phyloP scores from a whole-genome alignment of 2,888 invertebrate species.

The Oxystoma pomonae region DNA sequence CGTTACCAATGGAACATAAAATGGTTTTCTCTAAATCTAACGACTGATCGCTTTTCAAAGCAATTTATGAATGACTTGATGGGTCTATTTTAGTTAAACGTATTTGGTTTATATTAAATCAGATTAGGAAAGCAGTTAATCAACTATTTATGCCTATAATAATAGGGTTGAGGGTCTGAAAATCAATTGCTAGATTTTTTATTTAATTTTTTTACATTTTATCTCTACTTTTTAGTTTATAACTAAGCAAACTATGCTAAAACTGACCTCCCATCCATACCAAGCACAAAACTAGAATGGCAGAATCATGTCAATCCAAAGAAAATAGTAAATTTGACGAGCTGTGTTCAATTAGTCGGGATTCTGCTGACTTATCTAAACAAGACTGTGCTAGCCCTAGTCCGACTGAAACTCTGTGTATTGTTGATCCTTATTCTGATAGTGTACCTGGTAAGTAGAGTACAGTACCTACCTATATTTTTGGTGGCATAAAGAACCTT shows the following conservation, averaged over 20 bases:
- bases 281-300: conserved; percentile 43
- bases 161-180: too few relatives aligned
- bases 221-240: background rate
- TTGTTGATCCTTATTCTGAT: conserved; percentile 41
- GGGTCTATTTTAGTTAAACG: too few relatives aligned
- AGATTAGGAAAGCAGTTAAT: too few relatives aligned
- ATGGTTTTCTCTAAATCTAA: too few relatives aligned
- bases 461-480: too few relatives aligned
- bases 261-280: background rate
- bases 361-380: conserved; percentile 41
- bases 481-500: too few relatives aligned
- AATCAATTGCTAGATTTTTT: too few relatives aligned
- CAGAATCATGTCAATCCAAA: conserved; percentile 45
- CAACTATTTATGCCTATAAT: too few relatives aligned
- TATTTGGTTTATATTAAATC: too few relatives aligned
- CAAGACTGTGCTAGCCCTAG: conserved; percentile 47
- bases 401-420: conserved; percentile 46
- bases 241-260: conserved; percentile 1
- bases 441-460: conserved; percentile 37
- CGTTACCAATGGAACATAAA: too few relatives aligned
- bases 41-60: too few relatives aligned
- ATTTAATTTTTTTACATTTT: background rate
- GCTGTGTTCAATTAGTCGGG: conserved; percentile 26
- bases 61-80: too few relatives aligned
- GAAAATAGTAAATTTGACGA: conserved; percentile 37